Base-by-base conservation (phyloP, 2,113 vertebrate species). In the Urocynchramus pylzowi region DNA sequence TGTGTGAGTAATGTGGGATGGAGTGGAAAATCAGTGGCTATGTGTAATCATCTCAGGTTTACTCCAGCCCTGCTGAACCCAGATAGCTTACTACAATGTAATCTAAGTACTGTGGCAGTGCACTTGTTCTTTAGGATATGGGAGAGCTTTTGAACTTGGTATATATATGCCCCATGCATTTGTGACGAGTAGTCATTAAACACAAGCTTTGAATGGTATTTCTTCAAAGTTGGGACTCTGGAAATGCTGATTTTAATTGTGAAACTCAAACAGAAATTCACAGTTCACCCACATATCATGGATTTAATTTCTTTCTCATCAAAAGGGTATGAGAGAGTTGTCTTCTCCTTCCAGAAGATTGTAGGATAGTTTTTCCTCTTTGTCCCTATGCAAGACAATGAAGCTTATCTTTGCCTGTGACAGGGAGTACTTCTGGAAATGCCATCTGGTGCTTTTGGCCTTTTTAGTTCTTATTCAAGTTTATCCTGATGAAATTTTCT, bases 401-500 rank as follows among this genome's bases (percentile, higher is more conserved):
- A 73, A 63, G 15, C 6, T 89, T 79, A 75, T 92, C 71, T 97
- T 90, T 93, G 87, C 69, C 64, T 91, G 16, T 93, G 93, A 93
- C 9, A 45, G 49, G 41, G 53, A 90, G 41, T 71, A 89, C 45
- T 69, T 96, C 77, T 87, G 88, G 89, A 97, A 93, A 95, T 93
- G 89, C 79, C 85, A 83, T 95, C 84, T 93, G 84, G 71, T 91
- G 49, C 49, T 96, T 82, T 90, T 90, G 92, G 92, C 45, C 11
- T 33, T 90, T 53, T 79, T 42, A 67, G 13, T 87, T 93, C 90
- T 90, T 93, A 30, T 90, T 91, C 54, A 53, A n/a, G 57, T 94
- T 95, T 96, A 94, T 94, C 88, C 92, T 85, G 69, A 89, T 90
- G 79, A 97, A 97, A 97, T 96, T 86, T 93, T 96, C 89, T 95